Conservation (phyloP, 2,113 vertebrate genomes). For the Austrofundulus limnaeus region DNA sequence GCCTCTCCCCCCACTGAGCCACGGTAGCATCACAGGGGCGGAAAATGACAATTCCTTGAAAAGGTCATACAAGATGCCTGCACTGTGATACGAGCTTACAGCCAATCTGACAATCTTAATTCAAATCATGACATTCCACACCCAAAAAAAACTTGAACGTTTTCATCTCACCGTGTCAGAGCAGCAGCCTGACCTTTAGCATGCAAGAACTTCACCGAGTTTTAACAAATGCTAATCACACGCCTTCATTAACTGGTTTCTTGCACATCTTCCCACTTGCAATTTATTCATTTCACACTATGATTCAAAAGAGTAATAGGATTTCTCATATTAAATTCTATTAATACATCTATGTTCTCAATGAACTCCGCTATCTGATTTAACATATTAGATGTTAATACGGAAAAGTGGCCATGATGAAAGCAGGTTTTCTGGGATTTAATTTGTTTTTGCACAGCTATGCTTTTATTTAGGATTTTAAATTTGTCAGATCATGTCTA, state of each 20-base stretch:
- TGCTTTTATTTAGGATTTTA: neutral
- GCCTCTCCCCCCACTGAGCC: constrained; percentile 73
- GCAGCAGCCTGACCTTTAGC: constrained; percentile 78
- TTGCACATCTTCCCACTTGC: constrained; percentile 29
- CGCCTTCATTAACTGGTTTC: constrained; percentile 69
- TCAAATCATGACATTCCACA: constrained; percentile 82
- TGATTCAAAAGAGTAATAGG: constrained; percentile 56
- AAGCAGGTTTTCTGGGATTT: constrained; percentile 33
- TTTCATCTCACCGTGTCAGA: constrained; percentile 77
- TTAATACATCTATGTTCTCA: constrained; percentile 53
- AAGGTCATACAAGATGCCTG: constrained; percentile 82
- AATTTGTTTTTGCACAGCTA: constrained; percentile 19
- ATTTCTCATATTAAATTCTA: constrained; percentile 54
- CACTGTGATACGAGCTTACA: constrained; percentile 75
- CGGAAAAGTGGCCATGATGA: constrained; percentile 33
- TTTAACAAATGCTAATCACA: constrained; percentile 82
- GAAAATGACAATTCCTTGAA: constrained; percentile 86
- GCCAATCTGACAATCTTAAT: constrained; percentile 85
- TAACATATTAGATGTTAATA: constrained; percentile 50
- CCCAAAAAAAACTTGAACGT: constrained; percentile 56
- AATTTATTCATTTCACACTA: constrained; percentile 62
- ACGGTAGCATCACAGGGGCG: constrained; percentile 79
- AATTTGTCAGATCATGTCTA: neutral
- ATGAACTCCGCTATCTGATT: constrained; percentile 51
- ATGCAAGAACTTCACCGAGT: constrained; percentile 75